phyloP scores from a whole-genome alignment of 37 sponge, comb jelly and placozoan species.

The Halichondria panicea region DNA sequence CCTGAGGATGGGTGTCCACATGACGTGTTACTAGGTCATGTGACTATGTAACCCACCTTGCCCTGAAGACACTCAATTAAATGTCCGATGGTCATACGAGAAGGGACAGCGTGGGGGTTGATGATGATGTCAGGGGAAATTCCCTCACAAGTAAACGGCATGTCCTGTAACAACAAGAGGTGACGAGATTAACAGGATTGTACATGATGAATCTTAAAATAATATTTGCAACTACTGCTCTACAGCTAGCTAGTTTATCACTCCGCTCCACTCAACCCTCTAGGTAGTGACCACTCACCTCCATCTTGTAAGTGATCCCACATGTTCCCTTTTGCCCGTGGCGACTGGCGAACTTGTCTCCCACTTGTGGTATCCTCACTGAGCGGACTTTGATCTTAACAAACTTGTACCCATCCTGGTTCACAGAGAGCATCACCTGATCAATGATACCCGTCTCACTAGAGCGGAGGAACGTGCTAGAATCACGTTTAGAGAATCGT shows the following conservation, averaged over 20 bases:
- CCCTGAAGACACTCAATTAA: constrained; percentile 99
- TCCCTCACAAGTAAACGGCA: constrained; percentile 99
- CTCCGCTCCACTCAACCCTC: too few species aligned
- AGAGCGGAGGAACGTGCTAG: constrained; percentile 92
- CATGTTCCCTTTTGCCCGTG: constrained; percentile 99
- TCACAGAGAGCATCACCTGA: constrained; percentile 97
- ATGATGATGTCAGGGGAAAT: constrained; percentile 97
- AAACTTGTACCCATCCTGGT: constrained; percentile 98
- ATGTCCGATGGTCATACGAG: constrained; percentile 99
- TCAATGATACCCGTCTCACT: constrained; percentile 98
- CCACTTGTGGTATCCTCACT: constrained; percentile 96
- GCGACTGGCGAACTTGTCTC: constrained; percentile 99
- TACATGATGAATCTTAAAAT: too few species aligned
- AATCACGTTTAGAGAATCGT: constrained; percentile 88
- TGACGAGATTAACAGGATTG: not conserved
- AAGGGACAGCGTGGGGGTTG: constrained; percentile 99
- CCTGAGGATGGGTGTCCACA: constrained; percentile 36
- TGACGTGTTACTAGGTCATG: not conserved
- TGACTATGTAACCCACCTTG: constrained; percentile 49
- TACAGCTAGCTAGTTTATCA: too few species aligned
- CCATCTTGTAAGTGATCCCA: constrained; percentile 96
- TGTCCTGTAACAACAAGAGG: constrained; percentile 61
- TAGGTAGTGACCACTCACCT: constrained; percentile 57
- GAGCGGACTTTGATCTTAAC: constrained; percentile 97
- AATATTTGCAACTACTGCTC: too few species aligned